Base-by-base conservation (phyloP, 2,797 vertebrate species). In the Cygnus olor region DNA sequence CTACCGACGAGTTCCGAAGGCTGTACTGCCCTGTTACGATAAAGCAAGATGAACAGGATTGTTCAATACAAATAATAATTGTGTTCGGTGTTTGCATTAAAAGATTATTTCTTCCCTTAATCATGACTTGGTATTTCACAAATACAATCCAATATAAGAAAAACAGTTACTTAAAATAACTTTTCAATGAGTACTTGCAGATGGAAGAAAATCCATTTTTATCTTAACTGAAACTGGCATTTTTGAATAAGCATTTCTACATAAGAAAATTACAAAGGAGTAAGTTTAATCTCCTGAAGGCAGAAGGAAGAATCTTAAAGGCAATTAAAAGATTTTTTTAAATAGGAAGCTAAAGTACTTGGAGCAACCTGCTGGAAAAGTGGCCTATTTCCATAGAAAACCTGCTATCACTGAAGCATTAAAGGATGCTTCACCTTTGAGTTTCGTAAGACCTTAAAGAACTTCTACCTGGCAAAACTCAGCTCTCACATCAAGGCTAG, bases 1-100 rank as follows among this genome's bases (percentile, higher is more conserved):
- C 99, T 99, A 76, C 99, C 99, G 34, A 99, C 99, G 72, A 99
- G 98, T 94, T 99, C 99, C 9, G 99, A 99, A 7, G 99, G 99
- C 79, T 99, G 98, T 9, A 99, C 99, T 13, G 99, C 99, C 98
- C 99, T 99, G 96, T n/a, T 71, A 85, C 4, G 21, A 79, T 92
- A 96, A 85, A 91, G 72, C 54, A 54, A 20, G 8, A 70, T 3
- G 40, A 36, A 90, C 18, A 70, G 44, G 51, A 79, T 49, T 0
- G 11, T 65, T 96, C 71, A 82, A 4, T 5, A 21, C 44, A 58
- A 65, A 25, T 17, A 49, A 57, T 16, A 66, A 68, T 5, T 32
- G 4, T 9, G 19, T 16, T 42, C 58, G 44, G 14, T 7, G 8
- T 36, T 65, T 80, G 58, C 56, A 20, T 44, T 13, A 20, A 20